These are phyloP conservation scores for Zeuzera pyrina DNA, from an alignment of 2,888 invertebrate species.

Conservation along the genomic window DNA sequence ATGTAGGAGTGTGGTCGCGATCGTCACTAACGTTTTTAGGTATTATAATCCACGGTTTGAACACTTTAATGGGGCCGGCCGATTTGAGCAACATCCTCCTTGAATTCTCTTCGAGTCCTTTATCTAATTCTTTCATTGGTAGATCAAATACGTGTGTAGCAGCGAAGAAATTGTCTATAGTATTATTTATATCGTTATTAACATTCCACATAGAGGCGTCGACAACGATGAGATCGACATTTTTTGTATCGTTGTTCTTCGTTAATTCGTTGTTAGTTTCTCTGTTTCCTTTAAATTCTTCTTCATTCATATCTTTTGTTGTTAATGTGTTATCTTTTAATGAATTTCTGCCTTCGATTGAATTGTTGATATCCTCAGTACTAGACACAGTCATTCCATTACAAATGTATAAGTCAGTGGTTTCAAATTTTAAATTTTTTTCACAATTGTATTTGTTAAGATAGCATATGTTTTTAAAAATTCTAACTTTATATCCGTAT, in stretches of 20 bases:
- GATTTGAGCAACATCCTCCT: constrained; percentile 32
- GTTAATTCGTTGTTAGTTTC: not conserved
- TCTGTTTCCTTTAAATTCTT: constrained; percentile 6
- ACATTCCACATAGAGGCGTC: constrained; percentile 29
- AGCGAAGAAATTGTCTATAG: constrained; percentile 47
- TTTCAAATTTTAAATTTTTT: constrained; percentile 23
- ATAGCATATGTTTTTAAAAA: constrained; percentile 38
- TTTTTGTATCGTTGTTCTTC: constrained; percentile 14
- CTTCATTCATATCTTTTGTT: constrained; percentile 1
- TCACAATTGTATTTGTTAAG: constrained; percentile 38
- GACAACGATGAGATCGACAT: constrained; percentile 37
- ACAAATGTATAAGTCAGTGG: constrained; percentile 38
- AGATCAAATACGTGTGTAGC: constrained; percentile 43
- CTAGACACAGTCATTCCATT: constrained; percentile 10
- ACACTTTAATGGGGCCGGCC: constrained; percentile 40
- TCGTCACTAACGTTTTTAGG: constrained; percentile 38
- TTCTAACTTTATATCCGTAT: constrained; percentile 34
- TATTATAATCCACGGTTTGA: constrained; percentile 32
- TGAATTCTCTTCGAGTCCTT: constrained; percentile 22
- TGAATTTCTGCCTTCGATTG: not conserved
- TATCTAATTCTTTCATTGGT: constrained; percentile 30
- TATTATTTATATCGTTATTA: constrained; percentile 35
- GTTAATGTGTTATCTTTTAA: not conserved
- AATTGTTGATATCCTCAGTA: not conserved
- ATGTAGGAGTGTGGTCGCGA: constrained; percentile 30